Base-by-base conservation (phyloP, 2,888 invertebrate species). In the Parnassius apollo region DNA sequence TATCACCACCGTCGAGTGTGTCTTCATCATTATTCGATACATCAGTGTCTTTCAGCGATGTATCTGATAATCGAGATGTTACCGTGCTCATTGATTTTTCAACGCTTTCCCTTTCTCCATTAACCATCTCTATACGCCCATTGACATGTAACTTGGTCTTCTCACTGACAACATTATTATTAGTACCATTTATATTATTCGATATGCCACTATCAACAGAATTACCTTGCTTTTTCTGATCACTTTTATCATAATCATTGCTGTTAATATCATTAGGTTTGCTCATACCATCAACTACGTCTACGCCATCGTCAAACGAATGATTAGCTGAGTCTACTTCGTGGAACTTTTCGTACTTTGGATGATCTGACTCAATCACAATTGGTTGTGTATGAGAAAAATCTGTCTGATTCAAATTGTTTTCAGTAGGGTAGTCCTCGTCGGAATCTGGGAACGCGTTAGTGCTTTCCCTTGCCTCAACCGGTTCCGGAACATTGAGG, bases 201-300 rank as follows among this genome's bases (percentile, higher is more conserved):
- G 89, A 88, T 69, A 91, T 89, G 7, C 91, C 91, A 58, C 91
- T 91, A 65, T 91, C 91, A 0, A 91, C 86, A 0, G 90, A 90
- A 62, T 89, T 90, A 0, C 82, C 86, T 62, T 76, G 58, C 75
- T 87, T 90, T 68, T 88, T 88, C 56, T 80, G 77, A 8, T 75
- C 76, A 42, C 72, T 78, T 9, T 64, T 65, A 45, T 78, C 75
- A n/a, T 71, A 76, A 11, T 82, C 80, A 64, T 69, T 72, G 61
- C 77, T 74, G 22, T 79, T 81, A 0, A 71, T 64, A 8, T 66
- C 68, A 13, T 75, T 80, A 0, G 78, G 76, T 71, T 87, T 86
- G 2, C 79, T 66, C 12, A 80, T 61, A 1, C 89, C 88, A 56
- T 91, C 91, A 0, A 90, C 85, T 0, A 86, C 88, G 57, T 91